Evolutionary conservation across 2,888 invertebrate species (phyloP).

Genomic region (Cloeon dipterum): DNA sequence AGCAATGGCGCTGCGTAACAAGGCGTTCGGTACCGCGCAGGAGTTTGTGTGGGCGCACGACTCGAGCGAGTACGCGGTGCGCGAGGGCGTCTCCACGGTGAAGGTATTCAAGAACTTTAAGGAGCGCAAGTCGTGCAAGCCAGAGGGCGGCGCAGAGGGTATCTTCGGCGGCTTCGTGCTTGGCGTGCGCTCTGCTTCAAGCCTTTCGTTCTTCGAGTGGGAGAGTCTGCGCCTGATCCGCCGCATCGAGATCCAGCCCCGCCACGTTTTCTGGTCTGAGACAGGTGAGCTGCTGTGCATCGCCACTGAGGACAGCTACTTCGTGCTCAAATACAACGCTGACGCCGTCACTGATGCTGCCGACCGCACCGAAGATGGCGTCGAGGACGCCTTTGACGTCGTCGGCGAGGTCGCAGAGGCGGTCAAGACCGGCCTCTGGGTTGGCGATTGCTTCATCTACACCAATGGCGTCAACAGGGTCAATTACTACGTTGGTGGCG

Average conservation of each 20-base stretch:
- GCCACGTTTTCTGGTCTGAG: conserved; percentile 91
- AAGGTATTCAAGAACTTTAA: conserved; percentile 97
- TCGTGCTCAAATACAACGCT: conserved; percentile 69
- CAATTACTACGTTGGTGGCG: conserved; percentile 98
- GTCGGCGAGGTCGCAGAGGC: conserved; percentile 72
- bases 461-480: conserved; percentile 93
- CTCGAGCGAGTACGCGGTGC: conserved; percentile 55
- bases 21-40: conserved; percentile 93
- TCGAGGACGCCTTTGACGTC: conserved; percentile 92
- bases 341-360: conserved; percentile 53
- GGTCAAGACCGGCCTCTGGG: conserved; percentile 90
- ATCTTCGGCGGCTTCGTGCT: conserved; percentile 81
- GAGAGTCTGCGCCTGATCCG: conserved; percentile 76
- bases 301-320: conserved; percentile 89
- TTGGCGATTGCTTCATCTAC: conserved; percentile 98
- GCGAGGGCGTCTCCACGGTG: conserved; percentile 75
- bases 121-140: conserved; percentile 84
- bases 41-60: conserved; percentile 99
- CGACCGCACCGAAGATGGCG: conserved; percentile 66
- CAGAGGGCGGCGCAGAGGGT: conserved; percentile 89
- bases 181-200: conserved; percentile 78
- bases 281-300: conserved; percentile 81
- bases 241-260: conserved; percentile 89
- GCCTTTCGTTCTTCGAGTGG: conserved; percentile 94
- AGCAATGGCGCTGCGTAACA: conserved; percentile 95